These are phyloP conservation scores for Danio tinwini DNA, from an alignment of 2,797 vertebrate genomes.

Conservation along the genomic window DNA sequence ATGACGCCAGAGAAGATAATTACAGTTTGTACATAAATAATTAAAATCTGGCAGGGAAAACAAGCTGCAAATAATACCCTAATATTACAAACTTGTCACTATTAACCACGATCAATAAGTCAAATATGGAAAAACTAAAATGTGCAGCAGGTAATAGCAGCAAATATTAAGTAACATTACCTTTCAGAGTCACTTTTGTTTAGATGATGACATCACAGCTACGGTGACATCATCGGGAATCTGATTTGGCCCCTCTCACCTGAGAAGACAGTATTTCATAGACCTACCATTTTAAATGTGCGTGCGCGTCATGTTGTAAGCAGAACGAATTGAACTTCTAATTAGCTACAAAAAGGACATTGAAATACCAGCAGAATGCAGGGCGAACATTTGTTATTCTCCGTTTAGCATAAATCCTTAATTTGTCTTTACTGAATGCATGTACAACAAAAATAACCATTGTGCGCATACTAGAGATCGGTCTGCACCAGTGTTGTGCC, in stretches of 20 bases:
- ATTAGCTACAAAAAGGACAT: conserved; percentile 6
- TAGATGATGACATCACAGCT: conserved; percentile 13
- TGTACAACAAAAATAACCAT: conserved; percentile 23
- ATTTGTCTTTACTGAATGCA: conserved; percentile 25
- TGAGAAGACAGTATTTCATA: conserved; percentile 22
- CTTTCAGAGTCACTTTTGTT: conserved; percentile 4
- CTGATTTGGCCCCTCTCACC: conserved; percentile 7
- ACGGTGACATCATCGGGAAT: conserved; percentile 28
- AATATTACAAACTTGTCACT: conserved; percentile 37
- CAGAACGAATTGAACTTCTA: conserved; percentile 1
- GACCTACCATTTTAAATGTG: conserved; percentile 16
- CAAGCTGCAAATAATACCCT: conserved; percentile 6
- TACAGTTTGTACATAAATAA: conserved; percentile 6
- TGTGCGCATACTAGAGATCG: conserved; percentile 28
- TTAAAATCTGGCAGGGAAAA: neutral
- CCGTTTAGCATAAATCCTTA: neutral
- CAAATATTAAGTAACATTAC: conserved; percentile 63
- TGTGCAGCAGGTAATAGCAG: conserved; percentile 54
- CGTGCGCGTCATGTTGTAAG: neutral
- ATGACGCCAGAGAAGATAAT: conserved; percentile 27
- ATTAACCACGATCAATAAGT: conserved; percentile 30
- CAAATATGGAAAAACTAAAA: conserved; percentile 18
- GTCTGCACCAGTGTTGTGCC: conserved; percentile 35
- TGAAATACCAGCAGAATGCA: conserved; percentile 26
- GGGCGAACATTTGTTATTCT: neutral